Evolutionary conservation across 2,113 vertebrate species (phyloP).

Genomic region (Callorhinus ursinus): DNA sequence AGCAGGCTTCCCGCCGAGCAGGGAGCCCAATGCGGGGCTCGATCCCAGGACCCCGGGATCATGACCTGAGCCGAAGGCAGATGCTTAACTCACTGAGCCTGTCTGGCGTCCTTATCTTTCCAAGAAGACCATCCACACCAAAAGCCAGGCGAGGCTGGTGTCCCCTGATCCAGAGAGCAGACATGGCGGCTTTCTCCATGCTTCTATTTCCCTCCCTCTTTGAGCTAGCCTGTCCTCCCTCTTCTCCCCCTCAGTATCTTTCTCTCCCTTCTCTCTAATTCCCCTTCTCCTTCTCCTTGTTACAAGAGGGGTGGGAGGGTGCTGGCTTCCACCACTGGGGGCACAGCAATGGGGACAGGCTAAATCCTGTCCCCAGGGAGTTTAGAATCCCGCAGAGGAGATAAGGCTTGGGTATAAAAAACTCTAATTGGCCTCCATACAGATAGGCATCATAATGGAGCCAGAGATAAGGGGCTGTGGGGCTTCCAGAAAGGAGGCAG

Average conservation of each 20-base stretch:
- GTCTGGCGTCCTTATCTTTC: neutral
- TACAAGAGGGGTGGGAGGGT: neutral
- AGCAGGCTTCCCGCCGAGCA: too few species aligned
- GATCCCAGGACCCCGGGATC: too few species aligned
- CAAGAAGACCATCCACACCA: neutral
- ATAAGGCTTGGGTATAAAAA: neutral
- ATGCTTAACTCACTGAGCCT: too few species aligned
- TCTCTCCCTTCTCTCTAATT: neutral
- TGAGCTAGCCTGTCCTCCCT: neutral
- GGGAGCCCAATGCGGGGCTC: too few species aligned
- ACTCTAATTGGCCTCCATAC: neutral
- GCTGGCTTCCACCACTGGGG: neutral
- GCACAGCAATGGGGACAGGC: neutral
- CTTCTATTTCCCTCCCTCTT: neutral
- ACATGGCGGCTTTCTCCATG: neutral
- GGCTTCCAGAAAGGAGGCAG: neutral
- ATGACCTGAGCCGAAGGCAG: too few species aligned
- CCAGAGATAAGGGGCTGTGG: neutral
- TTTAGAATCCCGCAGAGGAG: neutral
- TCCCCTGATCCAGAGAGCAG: neutral
- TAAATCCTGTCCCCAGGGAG: neutral
- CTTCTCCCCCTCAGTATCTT: neutral
- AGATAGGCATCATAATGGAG: neutral
- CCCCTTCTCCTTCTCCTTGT: neutral
- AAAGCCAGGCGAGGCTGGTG: neutral